A percentile compares a stretch with the other conserved stretches of the same genome.
Evolutionary conservation across 2,797 vertebrate genomes (phyloP).

Genomic region (Sandelia bainsii): DNA sequence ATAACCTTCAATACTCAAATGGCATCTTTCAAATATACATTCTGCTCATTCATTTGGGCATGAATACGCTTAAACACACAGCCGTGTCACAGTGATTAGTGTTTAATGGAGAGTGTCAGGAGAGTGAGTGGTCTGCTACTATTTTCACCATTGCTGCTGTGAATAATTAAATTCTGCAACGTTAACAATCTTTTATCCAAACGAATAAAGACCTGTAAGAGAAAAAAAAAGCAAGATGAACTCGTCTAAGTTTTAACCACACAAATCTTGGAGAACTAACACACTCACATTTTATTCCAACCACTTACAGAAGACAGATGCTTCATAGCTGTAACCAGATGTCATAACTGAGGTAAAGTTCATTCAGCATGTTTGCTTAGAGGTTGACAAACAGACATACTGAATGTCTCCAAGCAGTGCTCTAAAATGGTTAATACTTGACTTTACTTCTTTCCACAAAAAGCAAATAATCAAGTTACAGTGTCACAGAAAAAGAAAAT

Average conservation of each 20-base stretch:
- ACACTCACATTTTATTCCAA: not conserved
- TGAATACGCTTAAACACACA: constrained; percentile 24
- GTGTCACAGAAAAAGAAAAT: not conserved
- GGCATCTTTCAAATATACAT: constrained; percentile 50
- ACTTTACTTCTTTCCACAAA: not conserved
- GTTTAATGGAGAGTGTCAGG: constrained; percentile 26
- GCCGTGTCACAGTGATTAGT: not conserved
- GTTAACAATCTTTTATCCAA: constrained; percentile 6
- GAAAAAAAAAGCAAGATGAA: not conserved
- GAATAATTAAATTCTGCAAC: constrained; percentile 12
- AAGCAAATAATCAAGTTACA: not conserved
- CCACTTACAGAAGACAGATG: not conserved
- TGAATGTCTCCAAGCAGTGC: not conserved
- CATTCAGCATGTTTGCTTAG: not conserved
- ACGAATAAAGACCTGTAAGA: constrained; percentile 20
- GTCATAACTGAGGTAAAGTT: not conserved
- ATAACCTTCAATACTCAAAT: constrained; percentile 68
- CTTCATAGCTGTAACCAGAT: not conserved
- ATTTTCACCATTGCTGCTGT: not conserved
- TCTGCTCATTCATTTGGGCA: constrained; percentile 36
- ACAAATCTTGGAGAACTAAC: not conserved
- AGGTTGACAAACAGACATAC: constrained; percentile 4
- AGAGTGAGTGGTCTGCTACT: constrained; percentile 7
- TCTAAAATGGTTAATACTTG: constrained; percentile 2
- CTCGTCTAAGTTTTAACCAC: constrained; percentile 14